Evolutionary conservation across 2,113 vertebrate genomes (phyloP).

Genomic region (Narcine bancroftii): DNA sequence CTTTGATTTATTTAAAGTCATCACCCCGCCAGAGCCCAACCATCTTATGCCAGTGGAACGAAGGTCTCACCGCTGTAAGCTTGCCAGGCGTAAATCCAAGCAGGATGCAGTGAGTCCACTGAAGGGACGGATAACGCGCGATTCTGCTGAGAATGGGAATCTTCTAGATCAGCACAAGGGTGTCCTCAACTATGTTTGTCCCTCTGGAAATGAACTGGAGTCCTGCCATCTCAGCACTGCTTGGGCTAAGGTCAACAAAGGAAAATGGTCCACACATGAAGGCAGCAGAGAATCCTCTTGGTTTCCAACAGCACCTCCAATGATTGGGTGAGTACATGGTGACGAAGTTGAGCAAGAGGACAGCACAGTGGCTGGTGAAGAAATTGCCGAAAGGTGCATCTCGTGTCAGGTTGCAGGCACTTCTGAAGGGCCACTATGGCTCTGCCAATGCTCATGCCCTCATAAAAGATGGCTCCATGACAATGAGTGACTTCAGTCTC

Average conservation of each 20-base stretch:
- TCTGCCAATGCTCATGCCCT: slow-evolving; percentile 44
- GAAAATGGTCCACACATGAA: neutral
- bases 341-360: slow-evolving; percentile 50
- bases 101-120: slow-evolving; percentile 8
- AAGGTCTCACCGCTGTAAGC: neutral
- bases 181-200: slow-evolving; percentile 4
- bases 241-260: neutral
- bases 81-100: neutral
- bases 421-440: slow-evolving; percentile 48
- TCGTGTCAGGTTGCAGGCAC: slow-evolving; percentile 43
- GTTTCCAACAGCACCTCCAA: slow-evolving; percentile 29
- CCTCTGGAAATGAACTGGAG: neutral
- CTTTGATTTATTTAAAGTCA: slow-evolving; percentile 46
- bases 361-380: slow-evolving; percentile 52
- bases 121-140: slow-evolving; percentile 32
- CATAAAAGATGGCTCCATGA: slow-evolving; percentile 50
- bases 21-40: slow-evolving; percentile 33
- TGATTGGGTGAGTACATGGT: slow-evolving; percentile 47
- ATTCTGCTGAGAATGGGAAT: neutral
- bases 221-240: neutral
- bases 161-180: fast-evolving
- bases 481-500: slow-evolving; percentile 46
- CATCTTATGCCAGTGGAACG: slow-evolving; percentile 25
- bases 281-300: slow-evolving; percentile 38
- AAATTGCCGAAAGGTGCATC: slow-evolving; percentile 39